Evolutionary conservation across 92 coral and sea anemone species (phyloP).

Genomic region (Phenganax marumi): DNA sequence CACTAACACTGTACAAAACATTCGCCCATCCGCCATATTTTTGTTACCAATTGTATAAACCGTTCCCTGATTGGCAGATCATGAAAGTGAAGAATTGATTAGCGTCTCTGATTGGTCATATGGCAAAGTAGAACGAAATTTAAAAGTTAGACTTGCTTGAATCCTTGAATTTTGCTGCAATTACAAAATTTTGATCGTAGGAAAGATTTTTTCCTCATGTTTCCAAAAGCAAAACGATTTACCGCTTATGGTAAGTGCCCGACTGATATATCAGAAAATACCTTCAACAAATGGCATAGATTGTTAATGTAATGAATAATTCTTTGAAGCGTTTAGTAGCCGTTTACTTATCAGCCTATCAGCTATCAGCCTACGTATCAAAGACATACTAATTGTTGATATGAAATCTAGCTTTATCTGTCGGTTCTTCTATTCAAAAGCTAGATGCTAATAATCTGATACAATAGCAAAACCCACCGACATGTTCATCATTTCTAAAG

Average conservation of each 20-base stretch:
- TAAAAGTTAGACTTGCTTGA: neutral
- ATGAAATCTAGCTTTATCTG: too few species aligned
- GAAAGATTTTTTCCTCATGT: slow-evolving; percentile 45
- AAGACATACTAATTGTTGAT: too few species aligned
- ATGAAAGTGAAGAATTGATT: slow-evolving; percentile 30
- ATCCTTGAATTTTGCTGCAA: neutral
- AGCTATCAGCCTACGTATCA: too few species aligned
- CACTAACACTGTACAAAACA: neutral
- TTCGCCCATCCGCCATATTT: slow-evolving; percentile 26
- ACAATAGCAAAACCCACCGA: too few species aligned
- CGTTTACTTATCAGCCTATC: too few species aligned
- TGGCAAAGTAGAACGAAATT: neutral
- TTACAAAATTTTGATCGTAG: neutral
- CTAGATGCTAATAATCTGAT: too few species aligned
- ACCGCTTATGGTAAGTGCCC: slow-evolving; percentile 54
- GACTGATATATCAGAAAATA: too few species aligned
- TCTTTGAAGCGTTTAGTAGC: neutral
- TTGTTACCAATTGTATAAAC: neutral
- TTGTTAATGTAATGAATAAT: too few species aligned
- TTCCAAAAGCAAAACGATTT: slow-evolving; percentile 71
- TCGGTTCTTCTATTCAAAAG: too few species aligned
- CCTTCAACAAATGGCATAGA: too few species aligned
- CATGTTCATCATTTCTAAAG: too few species aligned
- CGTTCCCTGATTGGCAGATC: slow-evolving; percentile 20
- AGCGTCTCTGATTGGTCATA: slow-evolving; percentile 57